Conservation (phyloP, 2,888 invertebrate species). For the Rutpela maculata region DNA sequence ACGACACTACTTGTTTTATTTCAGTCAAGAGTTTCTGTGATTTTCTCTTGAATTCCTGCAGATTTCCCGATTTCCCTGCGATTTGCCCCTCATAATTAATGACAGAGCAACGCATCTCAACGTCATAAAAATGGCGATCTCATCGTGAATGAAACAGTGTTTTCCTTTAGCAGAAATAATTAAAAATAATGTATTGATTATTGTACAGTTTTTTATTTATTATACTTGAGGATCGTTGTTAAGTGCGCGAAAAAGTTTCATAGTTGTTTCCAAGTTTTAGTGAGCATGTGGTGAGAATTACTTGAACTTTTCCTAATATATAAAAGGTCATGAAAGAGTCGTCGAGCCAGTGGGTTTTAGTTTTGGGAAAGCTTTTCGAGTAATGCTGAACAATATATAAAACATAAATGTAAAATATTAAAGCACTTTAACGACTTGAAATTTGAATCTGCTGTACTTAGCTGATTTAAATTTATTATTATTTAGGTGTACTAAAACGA, state of each 20-base stretch:
- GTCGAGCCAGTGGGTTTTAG: neutral
- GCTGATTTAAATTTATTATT: neutral
- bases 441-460: neutral
- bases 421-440: neutral
- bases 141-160: no score
- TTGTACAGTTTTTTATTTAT: neutral
- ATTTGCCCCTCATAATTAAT: no score
- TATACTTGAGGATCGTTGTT: neutral
- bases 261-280: neutral
- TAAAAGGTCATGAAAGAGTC: constrained; percentile 6
- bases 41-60: no score
- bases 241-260: neutral
- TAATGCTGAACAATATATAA: neutral
- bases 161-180: no score
- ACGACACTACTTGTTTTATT: no score
- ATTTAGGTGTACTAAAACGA: no score
- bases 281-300: constrained; percentile 3
- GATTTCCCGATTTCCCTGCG: no score
- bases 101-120: no score
- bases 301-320: constrained; percentile 3
- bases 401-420: neutral
- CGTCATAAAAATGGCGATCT: no score
- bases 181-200: no score
- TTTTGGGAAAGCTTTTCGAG: neutral
- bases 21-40: no score